Base-by-base conservation (phyloP, 2,113 vertebrate species). In the Rhea americana region DNA sequence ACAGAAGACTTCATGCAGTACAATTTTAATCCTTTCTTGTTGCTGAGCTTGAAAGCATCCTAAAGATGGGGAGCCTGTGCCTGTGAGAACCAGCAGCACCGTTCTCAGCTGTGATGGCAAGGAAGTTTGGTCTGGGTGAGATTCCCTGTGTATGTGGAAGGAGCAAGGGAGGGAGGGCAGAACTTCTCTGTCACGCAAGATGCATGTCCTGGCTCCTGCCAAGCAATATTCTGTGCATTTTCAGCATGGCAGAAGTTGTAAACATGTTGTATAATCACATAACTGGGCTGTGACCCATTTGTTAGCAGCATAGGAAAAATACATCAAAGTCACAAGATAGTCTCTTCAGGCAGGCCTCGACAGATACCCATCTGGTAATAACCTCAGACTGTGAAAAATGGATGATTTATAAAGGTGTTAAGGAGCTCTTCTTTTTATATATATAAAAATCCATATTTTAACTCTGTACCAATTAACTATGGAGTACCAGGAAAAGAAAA, bases 211-310 rank as follows among this genome's bases (percentile, higher is more conserved):
- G 78, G 75, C 75, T 95, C 68, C 80, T 93, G 89, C 87, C 94
- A 96, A 96, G 93, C 94, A 84, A 91, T 97, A 96, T 94, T 94
- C 84, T 24, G 75, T 93, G 89, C 79, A 56, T 91, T 91, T 63
- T 93, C 89, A 78, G 80, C 4, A 47, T 91, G 90, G 76, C 62
- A 82, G 93, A 77, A 81, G 78, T 83, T 90, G 90, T 85, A 95
- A 94, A 96, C 93, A 87, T 32, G 51, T 81, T 92, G 91, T 87
- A 93, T 90, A 95, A 94, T 87, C 88, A 90, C 78, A 43, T 81
- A 96, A 81, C 43, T 92, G 95, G 92, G 92, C 95, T 74, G 50
- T 85, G 91, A 95, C 94, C 96, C 96, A 96, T 93, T 97, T 87
- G 93, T 91, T 94, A 93, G 80, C 78, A 92, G 87, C 76, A 48